These are phyloP conservation scores for Pterois miles DNA, from an alignment of 2,797 vertebrate species.

Conservation along the genomic window DNA sequence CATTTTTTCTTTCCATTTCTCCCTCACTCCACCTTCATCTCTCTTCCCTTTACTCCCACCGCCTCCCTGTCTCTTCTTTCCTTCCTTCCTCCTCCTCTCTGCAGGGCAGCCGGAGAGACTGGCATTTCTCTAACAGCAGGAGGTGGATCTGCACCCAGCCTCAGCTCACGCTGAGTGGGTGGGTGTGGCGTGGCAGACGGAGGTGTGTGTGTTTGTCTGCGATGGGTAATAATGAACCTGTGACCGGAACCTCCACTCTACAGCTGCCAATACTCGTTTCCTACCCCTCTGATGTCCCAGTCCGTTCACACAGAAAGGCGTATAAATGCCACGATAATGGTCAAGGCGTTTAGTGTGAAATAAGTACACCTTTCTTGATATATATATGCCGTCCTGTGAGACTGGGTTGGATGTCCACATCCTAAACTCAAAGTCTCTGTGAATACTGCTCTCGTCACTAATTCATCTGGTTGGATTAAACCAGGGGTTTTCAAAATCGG, in stretches of 20 bases:
- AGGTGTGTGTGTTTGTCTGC: conserved; percentile 23
- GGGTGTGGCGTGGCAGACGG: conserved; percentile 47
- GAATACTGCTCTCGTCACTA: neutral
- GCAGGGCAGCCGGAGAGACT: conserved; percentile 72
- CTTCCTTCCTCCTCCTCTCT: conserved; percentile 54
- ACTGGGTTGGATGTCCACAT: neutral
- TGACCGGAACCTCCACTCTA: conserved; percentile 37
- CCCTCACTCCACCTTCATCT: neutral
- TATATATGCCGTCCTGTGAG: neutral
- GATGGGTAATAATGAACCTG: conserved; percentile 48
- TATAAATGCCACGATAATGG: too few relatives aligned
- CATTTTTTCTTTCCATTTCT: neutral
- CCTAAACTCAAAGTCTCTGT: neutral
- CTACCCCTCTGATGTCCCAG: neutral
- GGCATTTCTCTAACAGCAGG: conserved; percentile 81
- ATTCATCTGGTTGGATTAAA: conserved; percentile 16
- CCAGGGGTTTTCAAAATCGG: neutral
- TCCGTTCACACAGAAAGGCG: too few relatives aligned
- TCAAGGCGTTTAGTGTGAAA: too few relatives aligned
- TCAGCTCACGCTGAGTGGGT: conserved; percentile 64
- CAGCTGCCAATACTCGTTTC: conserved; percentile 14
- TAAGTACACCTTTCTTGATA: too few relatives aligned
- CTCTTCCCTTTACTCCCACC: neutral
- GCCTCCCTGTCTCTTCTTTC: neutral
- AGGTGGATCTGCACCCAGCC: conserved; percentile 64